Percentiles rank a stretch among this genome's conserved stretches.
phyloP scores from a whole-genome alignment of 2,113 vertebrate species.

The Xiphias gladius region DNA sequence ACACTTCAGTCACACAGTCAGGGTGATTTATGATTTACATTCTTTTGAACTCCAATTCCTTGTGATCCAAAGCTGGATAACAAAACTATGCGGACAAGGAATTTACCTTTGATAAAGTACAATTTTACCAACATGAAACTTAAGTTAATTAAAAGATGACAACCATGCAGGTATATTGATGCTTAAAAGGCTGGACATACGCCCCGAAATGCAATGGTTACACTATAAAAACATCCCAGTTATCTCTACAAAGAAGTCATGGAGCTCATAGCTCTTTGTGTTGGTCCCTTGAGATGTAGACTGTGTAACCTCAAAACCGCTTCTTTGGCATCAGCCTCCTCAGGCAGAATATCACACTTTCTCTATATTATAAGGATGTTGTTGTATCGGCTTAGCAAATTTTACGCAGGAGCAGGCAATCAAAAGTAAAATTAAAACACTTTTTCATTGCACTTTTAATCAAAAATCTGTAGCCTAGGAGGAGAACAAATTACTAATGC shows the following conservation, averaged over 20 bases:
- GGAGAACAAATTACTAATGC: slow-evolving; percentile 6
- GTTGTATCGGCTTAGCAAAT: neutral
- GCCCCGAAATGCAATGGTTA: slow-evolving; percentile 11
- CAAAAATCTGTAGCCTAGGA: slow-evolving; percentile 25
- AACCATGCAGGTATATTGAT: neutral
- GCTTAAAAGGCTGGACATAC: slow-evolving; percentile 9
- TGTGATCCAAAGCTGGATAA: slow-evolving; percentile 21
- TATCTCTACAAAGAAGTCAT: slow-evolving; percentile 4
- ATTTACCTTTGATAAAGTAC: slow-evolving; percentile 23
- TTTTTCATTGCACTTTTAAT: slow-evolving; percentile 38
- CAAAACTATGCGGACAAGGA: neutral
- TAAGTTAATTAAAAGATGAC: slow-evolving; percentile 35
- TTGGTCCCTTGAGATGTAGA: slow-evolving; percentile 24
- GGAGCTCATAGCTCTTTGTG: neutral
- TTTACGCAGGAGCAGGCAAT: slow-evolving; percentile 16
- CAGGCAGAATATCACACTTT: neutral
- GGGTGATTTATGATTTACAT: slow-evolving; percentile 39
- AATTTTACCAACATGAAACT: neutral
- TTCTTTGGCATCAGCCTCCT: slow-evolving; percentile 23
- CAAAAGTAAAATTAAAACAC: slow-evolving; percentile 41
- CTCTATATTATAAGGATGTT: slow-evolving; percentile 12
- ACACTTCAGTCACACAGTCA: slow-evolving; percentile 37
- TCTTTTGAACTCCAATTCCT: slow-evolving; percentile 43
- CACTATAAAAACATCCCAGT: slow-evolving; percentile 4
- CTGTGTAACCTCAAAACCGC: slow-evolving; percentile 19